These are phyloP conservation scores for Cacoxenus indagator DNA, from an alignment of 2,888 invertebrate species.

Conservation along the genomic window DNA sequence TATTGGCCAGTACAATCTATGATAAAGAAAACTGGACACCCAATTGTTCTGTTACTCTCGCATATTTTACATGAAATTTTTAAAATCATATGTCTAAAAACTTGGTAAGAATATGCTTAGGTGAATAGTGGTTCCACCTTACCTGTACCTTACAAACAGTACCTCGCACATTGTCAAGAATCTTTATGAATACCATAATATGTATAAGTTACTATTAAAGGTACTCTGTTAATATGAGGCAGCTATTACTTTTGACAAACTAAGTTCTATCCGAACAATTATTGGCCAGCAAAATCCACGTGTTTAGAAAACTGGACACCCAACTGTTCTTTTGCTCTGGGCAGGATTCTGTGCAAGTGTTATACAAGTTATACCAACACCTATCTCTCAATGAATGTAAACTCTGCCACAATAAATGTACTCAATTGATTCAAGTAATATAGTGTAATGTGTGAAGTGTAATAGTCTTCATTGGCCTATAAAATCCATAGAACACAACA, in stretches of 20 bases:
- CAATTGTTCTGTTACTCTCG: conserved; percentile 54
- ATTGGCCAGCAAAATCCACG: conserved; percentile 60
- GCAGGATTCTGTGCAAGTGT: conserved; percentile 1
- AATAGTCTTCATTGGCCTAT: conserved; percentile 65
- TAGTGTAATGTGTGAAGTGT: conserved; percentile 48
- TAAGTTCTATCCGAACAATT: conserved; percentile 11
- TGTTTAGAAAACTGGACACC: conserved; percentile 59
- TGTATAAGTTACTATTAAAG: too few relatives aligned
- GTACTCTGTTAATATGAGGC: too few relatives aligned
- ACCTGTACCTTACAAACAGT: too few relatives aligned
- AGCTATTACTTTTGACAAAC: too few relatives aligned
- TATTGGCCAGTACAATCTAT: conserved; percentile 61
- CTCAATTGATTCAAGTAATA: too few relatives aligned
- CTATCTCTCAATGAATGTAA: conserved; percentile 1
- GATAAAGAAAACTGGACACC: conserved; percentile 58
- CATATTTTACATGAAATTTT: conserved; percentile 41
- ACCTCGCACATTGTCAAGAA: too few relatives aligned
- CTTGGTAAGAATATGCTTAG: conserved; percentile 35
- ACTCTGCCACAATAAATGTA: conserved; percentile 18
- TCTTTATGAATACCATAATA: too few relatives aligned
- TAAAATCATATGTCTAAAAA: conserved; percentile 30
- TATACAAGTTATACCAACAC: background rate
- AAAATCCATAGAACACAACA: conserved; percentile 35
- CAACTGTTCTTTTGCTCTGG: conserved; percentile 39
- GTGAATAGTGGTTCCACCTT: too few relatives aligned